phyloP scores from a whole-genome alignment of 2,113 vertebrate genomes.

The Myotis lucifugus region DNA sequence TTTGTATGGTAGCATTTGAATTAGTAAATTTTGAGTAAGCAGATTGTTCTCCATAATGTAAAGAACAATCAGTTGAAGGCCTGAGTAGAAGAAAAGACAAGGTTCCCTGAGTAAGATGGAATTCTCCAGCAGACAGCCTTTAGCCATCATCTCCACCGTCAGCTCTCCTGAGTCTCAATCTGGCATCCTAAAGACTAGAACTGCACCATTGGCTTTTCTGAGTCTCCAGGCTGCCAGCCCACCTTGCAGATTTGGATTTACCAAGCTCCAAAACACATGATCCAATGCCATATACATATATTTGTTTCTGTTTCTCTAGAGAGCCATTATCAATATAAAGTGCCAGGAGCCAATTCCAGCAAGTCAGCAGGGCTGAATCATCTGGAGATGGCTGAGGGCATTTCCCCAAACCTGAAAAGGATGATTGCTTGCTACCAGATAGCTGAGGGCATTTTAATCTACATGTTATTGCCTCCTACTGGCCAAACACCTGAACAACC shows the following conservation, averaged over 20 bases:
- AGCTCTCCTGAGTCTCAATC: background rate
- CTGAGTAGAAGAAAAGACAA: background rate
- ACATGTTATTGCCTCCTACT: too few species aligned
- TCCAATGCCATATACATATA: background rate
- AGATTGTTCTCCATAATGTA: background rate
- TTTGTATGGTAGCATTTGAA: background rate
- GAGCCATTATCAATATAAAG: background rate
- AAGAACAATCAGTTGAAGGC: background rate
- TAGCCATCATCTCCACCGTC: background rate
- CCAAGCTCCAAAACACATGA: background rate
- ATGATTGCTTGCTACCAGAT: too few species aligned
- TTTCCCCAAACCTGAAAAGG: too few species aligned
- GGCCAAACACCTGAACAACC: too few species aligned
- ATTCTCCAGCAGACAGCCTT: background rate
- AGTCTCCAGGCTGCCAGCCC: background rate
- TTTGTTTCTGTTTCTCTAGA: background rate
- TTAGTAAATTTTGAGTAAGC: background rate
- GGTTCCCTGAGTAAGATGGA: background rate
- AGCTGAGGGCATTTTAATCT: too few species aligned
- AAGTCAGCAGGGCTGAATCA: too few species aligned
- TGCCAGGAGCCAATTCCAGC: too few species aligned
- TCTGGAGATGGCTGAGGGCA: too few species aligned
- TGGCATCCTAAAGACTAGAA: background rate
- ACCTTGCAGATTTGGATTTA: background rate
- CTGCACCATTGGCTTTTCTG: rapidly evolving